phyloP scores from a whole-genome alignment of 1,140 invertebrate genomes.

The Drosophila novamexicana region DNA sequence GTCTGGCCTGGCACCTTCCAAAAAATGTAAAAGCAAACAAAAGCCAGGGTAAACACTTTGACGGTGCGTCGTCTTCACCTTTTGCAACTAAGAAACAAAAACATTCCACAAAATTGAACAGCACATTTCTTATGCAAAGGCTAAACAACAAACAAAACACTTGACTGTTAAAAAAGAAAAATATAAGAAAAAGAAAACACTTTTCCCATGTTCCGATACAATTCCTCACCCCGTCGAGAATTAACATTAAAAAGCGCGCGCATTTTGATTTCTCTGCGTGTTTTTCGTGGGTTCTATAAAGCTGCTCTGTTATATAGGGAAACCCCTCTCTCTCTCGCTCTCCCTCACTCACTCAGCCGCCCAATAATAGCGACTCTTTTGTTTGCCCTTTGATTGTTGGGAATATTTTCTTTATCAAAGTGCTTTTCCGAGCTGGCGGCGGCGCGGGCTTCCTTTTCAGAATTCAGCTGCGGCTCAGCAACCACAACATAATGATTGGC shows the following conservation, averaged over 20 bases:
- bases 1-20: conserved; percentile 1
- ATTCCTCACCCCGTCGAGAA: conserved; percentile 9
- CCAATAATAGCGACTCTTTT: conserved; percentile 22
- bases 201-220: conserved; percentile 32
- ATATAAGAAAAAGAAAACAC: conserved; percentile 25
- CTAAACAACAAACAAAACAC: conserved; percentile 36
- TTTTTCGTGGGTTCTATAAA: conserved; percentile 18
- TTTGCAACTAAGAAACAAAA: conserved; percentile 35
- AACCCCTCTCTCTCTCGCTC: neutral
- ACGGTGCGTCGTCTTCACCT: conserved; percentile 25
- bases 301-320: neutral
- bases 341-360: neutral
- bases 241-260: conserved; percentile 58
- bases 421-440: conserved; percentile 33
- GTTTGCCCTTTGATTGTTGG: conserved; percentile 53
- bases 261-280: conserved; percentile 48
- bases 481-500: conserved; percentile 35
- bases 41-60: conserved; percentile 29
- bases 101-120: conserved; percentile 43
- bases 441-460: conserved; percentile 15
- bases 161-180: conserved; percentile 1
- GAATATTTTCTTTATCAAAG: conserved; percentile 59
- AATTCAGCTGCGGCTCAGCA: conserved; percentile 17
- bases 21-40: conserved; percentile 28
- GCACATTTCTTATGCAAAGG: conserved; percentile 50